Percentiles rank a stretch among this genome's conserved stretches.
phyloP scores from a whole-genome alignment of 2,113 vertebrate species.

The Archilochus colubris region DNA sequence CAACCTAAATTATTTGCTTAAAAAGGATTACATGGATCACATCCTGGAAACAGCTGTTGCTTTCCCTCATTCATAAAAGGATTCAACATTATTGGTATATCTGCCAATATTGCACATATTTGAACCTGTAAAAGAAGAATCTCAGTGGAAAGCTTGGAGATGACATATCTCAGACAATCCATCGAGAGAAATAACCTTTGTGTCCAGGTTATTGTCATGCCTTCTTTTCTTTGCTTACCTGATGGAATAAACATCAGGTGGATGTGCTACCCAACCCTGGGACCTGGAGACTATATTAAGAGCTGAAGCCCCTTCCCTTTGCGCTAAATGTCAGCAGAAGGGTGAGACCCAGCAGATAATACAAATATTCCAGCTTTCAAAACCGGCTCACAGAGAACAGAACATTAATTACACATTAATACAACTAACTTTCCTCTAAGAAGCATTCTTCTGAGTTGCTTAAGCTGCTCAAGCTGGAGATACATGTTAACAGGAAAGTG shows the following conservation, averaged over 20 bases:
- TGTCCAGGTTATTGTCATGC: neutral
- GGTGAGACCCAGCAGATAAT: neutral
- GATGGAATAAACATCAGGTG: neutral
- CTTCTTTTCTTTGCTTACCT: neutral
- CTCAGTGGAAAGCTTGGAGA: neutral
- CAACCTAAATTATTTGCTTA: neutral
- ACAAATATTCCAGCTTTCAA: neutral
- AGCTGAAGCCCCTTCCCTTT: neutral
- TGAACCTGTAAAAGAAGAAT: neutral
- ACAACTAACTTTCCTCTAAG: neutral
- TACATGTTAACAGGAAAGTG: neutral
- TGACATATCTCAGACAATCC: neutral
- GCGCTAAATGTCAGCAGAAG: neutral
- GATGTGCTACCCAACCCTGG: neutral
- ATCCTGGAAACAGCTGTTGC: neutral
- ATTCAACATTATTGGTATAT: rapidly evolving
- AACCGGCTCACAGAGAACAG: neutral
- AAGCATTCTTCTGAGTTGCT: neutral
- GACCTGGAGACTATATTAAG: neutral
- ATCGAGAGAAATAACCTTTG: neutral
- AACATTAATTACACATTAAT: neutral
- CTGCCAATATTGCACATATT: neutral
- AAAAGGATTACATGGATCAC: neutral
- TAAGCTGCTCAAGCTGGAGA: neutral
- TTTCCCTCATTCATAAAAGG: neutral